Conservation (phyloP, 2,797 vertebrate genomes). For the Aselliscus stoliczkanus region DNA sequence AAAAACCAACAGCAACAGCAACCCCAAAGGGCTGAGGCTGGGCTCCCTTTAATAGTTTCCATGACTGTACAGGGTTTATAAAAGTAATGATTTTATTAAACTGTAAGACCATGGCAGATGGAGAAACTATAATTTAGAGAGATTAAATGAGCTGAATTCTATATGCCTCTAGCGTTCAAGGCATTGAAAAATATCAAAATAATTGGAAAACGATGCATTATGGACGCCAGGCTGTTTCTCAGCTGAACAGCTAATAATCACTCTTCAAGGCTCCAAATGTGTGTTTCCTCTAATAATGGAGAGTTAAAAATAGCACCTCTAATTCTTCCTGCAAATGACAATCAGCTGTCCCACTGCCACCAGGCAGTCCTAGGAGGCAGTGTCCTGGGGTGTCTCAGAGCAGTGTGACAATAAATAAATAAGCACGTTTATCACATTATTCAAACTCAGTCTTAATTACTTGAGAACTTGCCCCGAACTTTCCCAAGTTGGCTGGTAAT, state of each 20-base stretch:
- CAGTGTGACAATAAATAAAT: conserved; percentile 9
- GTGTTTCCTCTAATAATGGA: conserved; percentile 63
- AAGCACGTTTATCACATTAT: conserved; percentile 16
- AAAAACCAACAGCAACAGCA: not conserved
- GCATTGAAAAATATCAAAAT: conserved; percentile 65
- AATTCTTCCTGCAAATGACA: conserved; percentile 15
- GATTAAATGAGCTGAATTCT: conserved; percentile 75
- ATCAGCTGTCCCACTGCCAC: conserved; percentile 39
- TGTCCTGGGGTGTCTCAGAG: not conserved
- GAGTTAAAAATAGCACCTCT: conserved; percentile 59
- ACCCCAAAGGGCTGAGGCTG: not conserved
- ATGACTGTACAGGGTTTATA: conserved; percentile 40
- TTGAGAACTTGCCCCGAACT: conserved; percentile 63
- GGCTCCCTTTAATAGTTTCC: not conserved
- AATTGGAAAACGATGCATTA: conserved; percentile 41
- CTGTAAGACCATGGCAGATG: conserved; percentile 52
- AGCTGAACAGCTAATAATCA: conserved; percentile 50
- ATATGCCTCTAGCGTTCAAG: conserved; percentile 70
- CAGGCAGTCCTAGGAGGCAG: not conserved
- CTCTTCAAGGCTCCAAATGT: conserved; percentile 26
- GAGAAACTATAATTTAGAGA: conserved; percentile 69
- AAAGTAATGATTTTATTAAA: conserved; percentile 72
- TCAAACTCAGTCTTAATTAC: conserved; percentile 68
- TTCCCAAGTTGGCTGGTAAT: conserved; percentile 37
- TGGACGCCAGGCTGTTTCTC: conserved; percentile 48